Evolutionary conservation across 92 coral and sea anemone species (phyloP), one percentile per base, ranked within the genome.

Genomic region (Epizoanthus stellaris): DNA sequence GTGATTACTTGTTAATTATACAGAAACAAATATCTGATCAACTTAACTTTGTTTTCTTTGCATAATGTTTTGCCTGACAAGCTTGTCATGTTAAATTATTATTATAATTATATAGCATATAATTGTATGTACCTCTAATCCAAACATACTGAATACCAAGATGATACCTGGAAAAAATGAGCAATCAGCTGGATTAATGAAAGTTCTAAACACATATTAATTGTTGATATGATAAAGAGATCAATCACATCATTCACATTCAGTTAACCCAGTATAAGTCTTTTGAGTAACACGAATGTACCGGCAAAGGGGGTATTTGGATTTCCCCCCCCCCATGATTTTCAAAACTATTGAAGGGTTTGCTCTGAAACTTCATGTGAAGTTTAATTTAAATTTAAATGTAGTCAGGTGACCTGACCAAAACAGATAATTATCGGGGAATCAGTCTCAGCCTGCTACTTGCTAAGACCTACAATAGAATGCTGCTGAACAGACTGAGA

Each of bases 101-200:
- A 30, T 30, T 30, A 30, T 30, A 53, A 85, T 43, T 4, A 43
- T 43, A 43, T 3, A 43, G 5, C 5, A 49, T 1, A 6, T 6
- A 13, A 9, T 2, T 68, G 42, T 19, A 45, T 85, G 38, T 82
- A 94, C 98, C 98, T 97, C 98, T 49, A 97, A 86, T 65, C 95
- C 99, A 88, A 97, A 91, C 99, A 97, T 97, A 61, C 97, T 91
- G 58, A 97, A 93, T 88, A 97, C 86, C 73, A 92, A 85, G 87
- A 96, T 91, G 62, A 89, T 83, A 15, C 98, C 98, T 96, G 87
- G 60, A 68, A 70, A 85, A 20, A 75, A 66, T 45, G 58, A 72
- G 11, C 70, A 23, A 77, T 13, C 67, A 17, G n/a, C 12, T 5
- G n/a, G n/a, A 30, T 20, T 21, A 23, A 52, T 9, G 36, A 0